Percentiles rank a stretch among this genome's conserved stretches.
Conservation (phyloP, 2,888 invertebrate genomes). For the Drosophila lacicola region DNA sequence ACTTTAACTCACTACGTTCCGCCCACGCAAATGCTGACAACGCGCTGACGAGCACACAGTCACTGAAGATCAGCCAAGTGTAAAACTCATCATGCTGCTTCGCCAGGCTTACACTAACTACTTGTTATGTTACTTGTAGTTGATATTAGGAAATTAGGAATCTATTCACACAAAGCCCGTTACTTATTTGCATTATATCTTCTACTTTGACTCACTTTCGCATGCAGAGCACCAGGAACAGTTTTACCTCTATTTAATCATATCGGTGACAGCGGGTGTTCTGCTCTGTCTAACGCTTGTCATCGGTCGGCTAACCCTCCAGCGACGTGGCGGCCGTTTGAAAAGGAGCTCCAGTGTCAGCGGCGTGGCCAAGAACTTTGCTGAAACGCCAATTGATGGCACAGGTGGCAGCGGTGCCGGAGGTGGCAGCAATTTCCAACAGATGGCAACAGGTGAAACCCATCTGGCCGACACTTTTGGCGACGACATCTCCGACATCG, state of each 20-base stretch:
- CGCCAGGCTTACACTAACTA: conserved; percentile 50
- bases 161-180: conserved; percentile 1
- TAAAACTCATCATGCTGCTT: conserved; percentile 57
- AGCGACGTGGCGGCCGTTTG: conserved; percentile 85
- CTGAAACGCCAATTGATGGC: conserved; percentile 50
- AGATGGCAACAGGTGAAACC: conserved; percentile 89
- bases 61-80: conserved; percentile 57
- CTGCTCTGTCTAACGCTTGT: conserved; percentile 90
- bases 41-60: conserved; percentile 36
- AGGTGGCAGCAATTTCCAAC: conserved; percentile 87
- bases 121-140: conserved; percentile 21
- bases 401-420: conserved; percentile 42
- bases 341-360: conserved; percentile 77
- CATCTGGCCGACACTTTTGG: conserved; percentile 91
- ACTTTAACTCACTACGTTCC: conserved; percentile 47
- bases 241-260: conserved; percentile 93
- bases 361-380: conserved; percentile 61
- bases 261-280: conserved; percentile 90
- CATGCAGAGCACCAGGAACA: conserved; percentile 85
- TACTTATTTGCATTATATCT: conserved; percentile 39
- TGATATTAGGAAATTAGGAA: conserved; percentile 25
- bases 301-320: conserved; percentile 89
- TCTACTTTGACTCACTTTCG: conserved; percentile 16
- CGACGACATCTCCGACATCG: conserved; percentile 94
- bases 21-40: conserved; percentile 49